Conservation (phyloP, 2,888 invertebrate genomes). For the Lycia hirtaria region DNA sequence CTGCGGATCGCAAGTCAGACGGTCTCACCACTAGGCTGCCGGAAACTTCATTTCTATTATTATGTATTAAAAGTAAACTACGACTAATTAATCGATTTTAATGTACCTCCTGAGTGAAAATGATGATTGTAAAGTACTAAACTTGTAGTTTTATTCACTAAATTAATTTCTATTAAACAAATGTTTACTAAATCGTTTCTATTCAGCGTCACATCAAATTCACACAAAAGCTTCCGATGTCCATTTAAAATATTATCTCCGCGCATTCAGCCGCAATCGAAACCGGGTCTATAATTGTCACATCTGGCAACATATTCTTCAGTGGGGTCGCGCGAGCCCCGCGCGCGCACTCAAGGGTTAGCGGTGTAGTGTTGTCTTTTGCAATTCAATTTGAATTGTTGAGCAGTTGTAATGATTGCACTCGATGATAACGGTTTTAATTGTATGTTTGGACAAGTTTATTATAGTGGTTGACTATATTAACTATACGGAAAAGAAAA, state of each 20-base stretch:
- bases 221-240: conserved; percentile 20
- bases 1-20: no score
- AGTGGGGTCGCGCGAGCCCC: conserved; percentile 31
- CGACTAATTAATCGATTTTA: no score
- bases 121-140: no score
- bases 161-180: no score
- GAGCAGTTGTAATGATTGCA: conserved; percentile 37
- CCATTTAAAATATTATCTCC: conserved; percentile 73
- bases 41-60: no score
- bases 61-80: no score
- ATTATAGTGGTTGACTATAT: no score
- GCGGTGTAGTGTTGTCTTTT: conserved; percentile 33
- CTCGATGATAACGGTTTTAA: conserved; percentile 28
- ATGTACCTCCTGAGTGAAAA: no score
- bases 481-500: no score
- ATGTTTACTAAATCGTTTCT: not conserved
- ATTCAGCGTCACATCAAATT: conserved; percentile 31
- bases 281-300: conserved; percentile 75
- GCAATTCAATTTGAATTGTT: conserved; percentile 41
- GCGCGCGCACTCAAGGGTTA: conserved; percentile 48
- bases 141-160: no score
- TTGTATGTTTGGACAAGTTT: conserved; percentile 15
- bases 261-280: conserved; percentile 76
- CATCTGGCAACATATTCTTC: conserved; percentile 75
- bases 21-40: no score